phyloP scores from a whole-genome alignment of 2,797 vertebrate species.

The Sternarchorhynchus goeldii region DNA sequence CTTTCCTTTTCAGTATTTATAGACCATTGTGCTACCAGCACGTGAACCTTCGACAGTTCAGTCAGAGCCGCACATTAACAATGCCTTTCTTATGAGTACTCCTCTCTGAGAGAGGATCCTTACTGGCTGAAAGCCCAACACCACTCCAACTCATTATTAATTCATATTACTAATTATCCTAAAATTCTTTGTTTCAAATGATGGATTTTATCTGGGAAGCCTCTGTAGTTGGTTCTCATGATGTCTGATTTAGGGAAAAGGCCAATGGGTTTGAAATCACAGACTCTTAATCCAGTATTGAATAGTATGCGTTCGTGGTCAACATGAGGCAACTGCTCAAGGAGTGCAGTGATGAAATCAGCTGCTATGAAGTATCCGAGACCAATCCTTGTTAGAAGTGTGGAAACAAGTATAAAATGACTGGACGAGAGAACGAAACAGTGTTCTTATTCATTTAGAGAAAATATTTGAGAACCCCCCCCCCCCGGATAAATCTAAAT shows the following conservation, averaged over 20 bases:
- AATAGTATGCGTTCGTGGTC: slow-evolving; percentile 44
- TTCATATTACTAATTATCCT: slow-evolving; percentile 1
- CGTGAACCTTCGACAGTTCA: background rate
- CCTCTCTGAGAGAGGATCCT: background rate
- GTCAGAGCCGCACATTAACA: background rate
- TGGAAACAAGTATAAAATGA: slow-evolving; percentile 14
- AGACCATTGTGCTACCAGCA: background rate
- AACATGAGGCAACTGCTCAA: slow-evolving; percentile 51
- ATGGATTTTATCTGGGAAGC: background rate
- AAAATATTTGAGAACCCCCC: no score
- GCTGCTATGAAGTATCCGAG: slow-evolving; percentile 29
- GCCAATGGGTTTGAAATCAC: slow-evolving; percentile 24
- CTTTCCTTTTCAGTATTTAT: background rate
- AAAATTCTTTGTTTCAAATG: slow-evolving; percentile 11
- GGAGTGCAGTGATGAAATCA: slow-evolving; percentile 41
- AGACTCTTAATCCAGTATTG: slow-evolving; percentile 33
- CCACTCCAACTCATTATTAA: slow-evolving; percentile 18
- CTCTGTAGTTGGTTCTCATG: slow-evolving; percentile 24
- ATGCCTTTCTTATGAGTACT: slow-evolving; percentile 9
- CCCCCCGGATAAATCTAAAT: no score
- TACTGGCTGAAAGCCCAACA: background rate
- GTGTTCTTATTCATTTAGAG: background rate
- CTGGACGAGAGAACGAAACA: background rate
- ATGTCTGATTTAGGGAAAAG: slow-evolving; percentile 41
- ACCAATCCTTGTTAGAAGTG: slow-evolving; percentile 29